Conservation (phyloP, 2,888 invertebrate genomes). For the Mythimna lalbum region DNA sequence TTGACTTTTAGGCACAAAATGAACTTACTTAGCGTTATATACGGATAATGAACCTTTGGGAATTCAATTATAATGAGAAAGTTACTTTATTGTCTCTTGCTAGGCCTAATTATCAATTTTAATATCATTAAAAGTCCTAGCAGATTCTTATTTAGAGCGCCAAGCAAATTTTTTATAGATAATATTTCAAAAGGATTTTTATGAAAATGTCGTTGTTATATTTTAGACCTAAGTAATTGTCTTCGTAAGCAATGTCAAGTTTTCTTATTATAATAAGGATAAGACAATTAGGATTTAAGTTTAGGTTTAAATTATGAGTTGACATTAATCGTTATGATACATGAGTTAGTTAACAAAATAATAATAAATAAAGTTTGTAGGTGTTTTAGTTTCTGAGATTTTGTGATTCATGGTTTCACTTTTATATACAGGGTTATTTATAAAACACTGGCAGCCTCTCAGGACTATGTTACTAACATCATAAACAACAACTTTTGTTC, state of each 20-base stretch:
- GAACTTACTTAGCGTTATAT: constrained; percentile 38
- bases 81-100: constrained; percentile 30
- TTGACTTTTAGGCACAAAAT: constrained; percentile 36
- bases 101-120: constrained; percentile 46
- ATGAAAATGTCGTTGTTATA: constrained; percentile 13
- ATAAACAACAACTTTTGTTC: no score
- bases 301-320: constrained; percentile 4
- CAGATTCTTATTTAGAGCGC: constrained; percentile 9
- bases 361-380: no score
- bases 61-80: constrained; percentile 54
- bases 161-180: constrained; percentile 5
- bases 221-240: constrained; percentile 13
- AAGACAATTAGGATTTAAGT: neutral
- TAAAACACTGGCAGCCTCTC: no score
- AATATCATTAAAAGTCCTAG: constrained; percentile 36
- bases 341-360: neutral
- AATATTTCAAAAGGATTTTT: constrained; percentile 16
- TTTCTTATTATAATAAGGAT: neutral
- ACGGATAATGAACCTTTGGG: constrained; percentile 33
- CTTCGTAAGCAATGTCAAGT: constrained; percentile 3
- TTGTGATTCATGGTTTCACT: no score
- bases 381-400: no score
- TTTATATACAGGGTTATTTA: no score
- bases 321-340: constrained; percentile 11
- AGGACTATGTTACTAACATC: no score